A percentile compares a stretch with the other conserved stretches of the same genome.
These are phyloP conservation scores for Calcarius lapponicus DNA, from an alignment of 2,797 vertebrate species.

Conservation along the genomic window DNA sequence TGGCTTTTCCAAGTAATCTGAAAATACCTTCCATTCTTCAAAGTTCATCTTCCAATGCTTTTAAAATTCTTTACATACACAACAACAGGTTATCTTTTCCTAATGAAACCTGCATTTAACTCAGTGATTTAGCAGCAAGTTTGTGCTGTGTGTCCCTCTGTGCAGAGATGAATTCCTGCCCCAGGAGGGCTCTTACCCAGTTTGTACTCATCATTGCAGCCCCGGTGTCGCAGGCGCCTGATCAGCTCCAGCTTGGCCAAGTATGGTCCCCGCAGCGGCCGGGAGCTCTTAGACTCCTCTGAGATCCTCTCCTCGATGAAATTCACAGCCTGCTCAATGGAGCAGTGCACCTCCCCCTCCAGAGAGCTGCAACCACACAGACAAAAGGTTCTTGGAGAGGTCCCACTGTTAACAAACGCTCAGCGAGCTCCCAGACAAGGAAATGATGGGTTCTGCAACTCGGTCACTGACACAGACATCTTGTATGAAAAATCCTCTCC, in stretches of 20 bases:
- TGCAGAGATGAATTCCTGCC: not conserved
- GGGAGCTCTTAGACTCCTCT: slow-evolving; percentile 84
- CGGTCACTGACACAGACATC: too few relatives aligned
- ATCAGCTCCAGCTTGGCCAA: slow-evolving; percentile 93
- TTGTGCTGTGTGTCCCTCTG: not conserved
- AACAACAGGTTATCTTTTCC: accelerated
- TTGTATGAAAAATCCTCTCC: too few relatives aligned
- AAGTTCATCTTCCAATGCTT: not conserved
- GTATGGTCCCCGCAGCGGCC: slow-evolving; percentile 88
- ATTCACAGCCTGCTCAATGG: slow-evolving; percentile 83
- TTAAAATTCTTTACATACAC: not conserved
- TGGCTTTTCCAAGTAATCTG: not conserved
- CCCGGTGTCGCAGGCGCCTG: slow-evolving; percentile 81
- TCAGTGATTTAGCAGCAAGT: not conserved
- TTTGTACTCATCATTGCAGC: slow-evolving; percentile 84
- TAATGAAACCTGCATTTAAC: not conserved
- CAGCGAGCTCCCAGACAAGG: not conserved
- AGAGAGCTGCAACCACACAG: slow-evolving; percentile 79
- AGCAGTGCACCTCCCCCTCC: slow-evolving; percentile 89
- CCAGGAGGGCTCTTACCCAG: slow-evolving; percentile 80
- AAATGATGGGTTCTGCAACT: not conserved
- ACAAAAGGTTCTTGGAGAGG: not conserved
- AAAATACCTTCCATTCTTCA: not conserved
- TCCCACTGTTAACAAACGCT: not conserved
- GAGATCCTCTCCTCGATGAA: slow-evolving; percentile 88